Percentiles rank a stretch among this genome's conserved stretches.
Evolutionary conservation across 2,888 invertebrate species (phyloP).

Genomic region (Neoitamus cyanurus): DNA sequence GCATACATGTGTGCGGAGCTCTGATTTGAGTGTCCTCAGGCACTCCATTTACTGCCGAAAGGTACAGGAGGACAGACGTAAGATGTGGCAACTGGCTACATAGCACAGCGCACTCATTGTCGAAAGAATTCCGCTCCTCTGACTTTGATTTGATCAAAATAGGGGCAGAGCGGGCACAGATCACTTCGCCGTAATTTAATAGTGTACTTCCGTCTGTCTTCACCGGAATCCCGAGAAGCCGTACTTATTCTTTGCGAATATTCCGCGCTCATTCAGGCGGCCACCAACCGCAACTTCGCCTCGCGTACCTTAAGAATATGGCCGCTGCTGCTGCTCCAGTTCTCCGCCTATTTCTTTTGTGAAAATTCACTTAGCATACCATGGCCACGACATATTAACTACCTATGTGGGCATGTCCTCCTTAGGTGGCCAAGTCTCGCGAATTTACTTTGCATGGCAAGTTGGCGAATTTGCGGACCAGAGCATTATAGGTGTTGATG

Average conservation of each 20-base stretch:
- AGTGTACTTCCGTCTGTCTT: constrained; percentile 19
- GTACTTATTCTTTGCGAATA: background rate
- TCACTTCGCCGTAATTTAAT: constrained; percentile 19
- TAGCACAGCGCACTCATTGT: background rate
- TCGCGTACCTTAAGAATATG: background rate
- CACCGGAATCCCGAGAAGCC: constrained; percentile 23
- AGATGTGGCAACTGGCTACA: background rate
- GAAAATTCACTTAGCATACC: background rate
- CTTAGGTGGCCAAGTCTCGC: background rate
- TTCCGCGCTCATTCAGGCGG: constrained; percentile 13
- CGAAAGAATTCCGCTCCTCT: background rate
- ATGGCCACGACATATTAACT: background rate
- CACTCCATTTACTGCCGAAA: background rate
- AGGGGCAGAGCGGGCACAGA: constrained; percentile 3
- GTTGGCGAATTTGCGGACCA: background rate
- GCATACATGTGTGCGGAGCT: background rate
- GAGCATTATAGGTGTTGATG: background rate
- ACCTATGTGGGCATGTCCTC: background rate
- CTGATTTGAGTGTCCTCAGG: constrained; percentile 1
- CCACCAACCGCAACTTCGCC: background rate
- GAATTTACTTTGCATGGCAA: background rate
- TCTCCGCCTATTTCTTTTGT: background rate
- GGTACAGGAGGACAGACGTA: background rate
- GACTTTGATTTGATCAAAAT: constrained; percentile 33
- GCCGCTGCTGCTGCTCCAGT: background rate